Conservation (phyloP, 2,797 vertebrate species). For the Anabas testudineus region DNA sequence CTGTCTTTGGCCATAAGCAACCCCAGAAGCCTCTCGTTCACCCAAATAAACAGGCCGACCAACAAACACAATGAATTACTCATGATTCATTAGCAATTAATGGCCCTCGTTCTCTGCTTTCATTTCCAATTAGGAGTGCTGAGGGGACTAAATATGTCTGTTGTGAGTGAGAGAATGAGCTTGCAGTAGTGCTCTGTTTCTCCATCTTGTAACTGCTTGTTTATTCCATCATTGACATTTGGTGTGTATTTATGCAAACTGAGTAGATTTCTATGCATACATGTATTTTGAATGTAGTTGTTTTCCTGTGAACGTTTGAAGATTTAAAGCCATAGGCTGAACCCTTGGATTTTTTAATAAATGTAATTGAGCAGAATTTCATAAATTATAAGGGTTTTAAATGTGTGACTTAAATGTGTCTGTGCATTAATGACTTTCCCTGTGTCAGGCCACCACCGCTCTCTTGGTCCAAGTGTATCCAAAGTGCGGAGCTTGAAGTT, state of each 20-base stretch:
- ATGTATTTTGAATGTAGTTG: constrained; percentile 17
- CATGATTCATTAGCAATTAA: constrained; percentile 89
- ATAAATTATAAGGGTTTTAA: neutral
- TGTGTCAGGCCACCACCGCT: constrained; percentile 92
- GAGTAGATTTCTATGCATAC: constrained; percentile 30
- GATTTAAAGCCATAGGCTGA: constrained; percentile 17
- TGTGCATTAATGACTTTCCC: constrained; percentile 19
- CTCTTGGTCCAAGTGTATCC: constrained; percentile 92
- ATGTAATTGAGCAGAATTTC: constrained; percentile 5
- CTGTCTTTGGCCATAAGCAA: constrained; percentile 80
- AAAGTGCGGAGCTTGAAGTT: constrained; percentile 95
- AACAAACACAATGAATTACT: constrained; percentile 88
- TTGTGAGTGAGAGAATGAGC: constrained; percentile 76
- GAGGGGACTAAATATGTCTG: constrained; percentile 80
- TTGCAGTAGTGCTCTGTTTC: constrained; percentile 68
- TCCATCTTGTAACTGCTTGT: constrained; percentile 66
- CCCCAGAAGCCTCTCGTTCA: constrained; percentile 78
- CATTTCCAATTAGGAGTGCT: constrained; percentile 84
- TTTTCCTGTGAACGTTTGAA: constrained; percentile 29
- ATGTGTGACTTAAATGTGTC: neutral
- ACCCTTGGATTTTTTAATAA: neutral
- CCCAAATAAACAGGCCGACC: constrained; percentile 84
- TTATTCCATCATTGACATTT: constrained; percentile 47
- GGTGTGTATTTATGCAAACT: constrained; percentile 19
- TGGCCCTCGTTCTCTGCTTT: constrained; percentile 81